Percentiles rank a stretch among this genome's conserved stretches.
These are phyloP conservation scores for human (Homo sapiens) DNA, from an alignment of 2,113 vertebrate species.

Conservation along the genomic window GRCh38 chr2:213003001-213003500, in stretches of 20 bases:
- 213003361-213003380: constrained; percentile 38
- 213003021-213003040: constrained; percentile 50
- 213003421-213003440: constrained; percentile 59
- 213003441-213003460: constrained; percentile 17
- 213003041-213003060: constrained; percentile 34
- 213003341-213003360: neutral
- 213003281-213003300: constrained; percentile 74
- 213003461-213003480: constrained; percentile 10
- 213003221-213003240: constrained; percentile 76
- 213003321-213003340: constrained; percentile 63
- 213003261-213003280: constrained; percentile 72
- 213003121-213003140: constrained; percentile 75
- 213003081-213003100: constrained; percentile 48
- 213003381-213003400: constrained; percentile 36
- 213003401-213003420: constrained; percentile 18
- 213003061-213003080: constrained; percentile 41
- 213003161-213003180: constrained; percentile 55
- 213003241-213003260: constrained; percentile 74
- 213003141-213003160: constrained; percentile 70
- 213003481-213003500: constrained; percentile 7
- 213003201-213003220: constrained; percentile 81
- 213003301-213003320: constrained; percentile 63
- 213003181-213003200: constrained; percentile 85
- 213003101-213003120: constrained; percentile 59
- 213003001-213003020: constrained; percentile 52